A percentile compares a stretch with the other conserved stretches of the same genome.
Conservation (phyloP, 1,140 invertebrate species). For the Acromyrmex heyeri region DNA sequence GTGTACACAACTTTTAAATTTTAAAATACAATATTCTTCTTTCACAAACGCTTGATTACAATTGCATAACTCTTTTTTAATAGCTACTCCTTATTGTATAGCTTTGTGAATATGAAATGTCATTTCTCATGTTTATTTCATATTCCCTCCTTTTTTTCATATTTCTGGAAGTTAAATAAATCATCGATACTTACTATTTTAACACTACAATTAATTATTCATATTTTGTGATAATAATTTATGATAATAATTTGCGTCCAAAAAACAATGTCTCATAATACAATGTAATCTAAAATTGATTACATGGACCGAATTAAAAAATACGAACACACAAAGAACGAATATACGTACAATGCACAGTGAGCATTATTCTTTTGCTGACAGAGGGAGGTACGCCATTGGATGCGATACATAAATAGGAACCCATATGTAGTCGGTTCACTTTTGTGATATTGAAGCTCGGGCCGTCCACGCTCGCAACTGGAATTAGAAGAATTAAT, state of each 20-base stretch:
- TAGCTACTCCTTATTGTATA: not conserved
- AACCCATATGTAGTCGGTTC: conserved; percentile 94
- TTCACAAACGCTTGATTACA: not conserved
- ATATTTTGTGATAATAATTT: not conserved
- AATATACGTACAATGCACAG: conserved; percentile 93
- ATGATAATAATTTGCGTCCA: not conserved
- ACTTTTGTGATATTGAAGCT: conserved; percentile 93
- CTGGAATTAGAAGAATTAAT: conserved; percentile 84
- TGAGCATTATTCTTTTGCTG: conserved; percentile 95
- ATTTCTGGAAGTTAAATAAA: not conserved
- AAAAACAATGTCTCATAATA: not conserved
- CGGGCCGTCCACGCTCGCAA: conserved; percentile 90
- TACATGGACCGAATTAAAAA: not conserved
- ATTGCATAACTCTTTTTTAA: not conserved
- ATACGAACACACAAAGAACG: conserved; percentile 19
- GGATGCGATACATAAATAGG: conserved; percentile 95
- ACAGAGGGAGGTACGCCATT: conserved; percentile 95
- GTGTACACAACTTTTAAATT: conserved; percentile 4
- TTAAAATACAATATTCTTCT: not conserved
- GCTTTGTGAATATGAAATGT: not conserved
- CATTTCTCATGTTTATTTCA: not conserved
- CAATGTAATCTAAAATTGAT: not conserved
- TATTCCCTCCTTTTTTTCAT: not conserved
- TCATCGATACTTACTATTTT: not conserved
- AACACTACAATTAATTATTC: not conserved